Conservation (phyloP, 2,113 vertebrate genomes). For the Mesembrinibis cayennensis region DNA sequence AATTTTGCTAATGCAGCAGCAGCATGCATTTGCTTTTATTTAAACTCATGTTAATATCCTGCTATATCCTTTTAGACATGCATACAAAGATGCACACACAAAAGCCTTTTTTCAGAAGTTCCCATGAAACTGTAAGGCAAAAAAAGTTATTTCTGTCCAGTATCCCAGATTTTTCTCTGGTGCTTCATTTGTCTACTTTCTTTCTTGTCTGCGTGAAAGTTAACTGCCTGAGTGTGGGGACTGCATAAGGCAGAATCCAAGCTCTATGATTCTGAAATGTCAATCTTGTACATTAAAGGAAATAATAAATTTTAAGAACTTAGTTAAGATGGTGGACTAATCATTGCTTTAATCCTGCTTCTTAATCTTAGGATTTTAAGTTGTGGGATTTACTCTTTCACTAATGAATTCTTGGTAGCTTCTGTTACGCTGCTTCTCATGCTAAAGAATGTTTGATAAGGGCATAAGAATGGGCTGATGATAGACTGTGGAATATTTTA, state of each 20-base stretch:
- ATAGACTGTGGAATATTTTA: background rate
- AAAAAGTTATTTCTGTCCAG: background rate
- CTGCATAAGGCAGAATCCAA: background rate
- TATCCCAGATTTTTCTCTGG: background rate
- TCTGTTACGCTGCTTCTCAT: background rate
- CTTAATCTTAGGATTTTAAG: background rate
- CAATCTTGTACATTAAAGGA: background rate
- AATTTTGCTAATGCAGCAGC: background rate
- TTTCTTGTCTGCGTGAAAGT: background rate
- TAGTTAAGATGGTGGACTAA: background rate
- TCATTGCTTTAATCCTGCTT: background rate
- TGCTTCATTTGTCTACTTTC: background rate
- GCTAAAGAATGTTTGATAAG: background rate
- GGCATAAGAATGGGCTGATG: background rate
- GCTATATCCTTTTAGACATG: background rate
- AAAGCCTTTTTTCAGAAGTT: background rate
- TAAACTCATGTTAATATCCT: background rate
- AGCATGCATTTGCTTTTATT: background rate
- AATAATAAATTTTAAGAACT: background rate
- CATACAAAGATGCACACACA: background rate
- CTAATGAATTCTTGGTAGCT: background rate
- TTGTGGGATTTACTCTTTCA: background rate
- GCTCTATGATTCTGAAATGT: background rate
- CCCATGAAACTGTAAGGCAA: background rate
- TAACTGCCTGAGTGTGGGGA: background rate